These are phyloP conservation scores for Rutilus rutilus DNA, from an alignment of 2,113 vertebrate genomes.

Conservation along the genomic window DNA sequence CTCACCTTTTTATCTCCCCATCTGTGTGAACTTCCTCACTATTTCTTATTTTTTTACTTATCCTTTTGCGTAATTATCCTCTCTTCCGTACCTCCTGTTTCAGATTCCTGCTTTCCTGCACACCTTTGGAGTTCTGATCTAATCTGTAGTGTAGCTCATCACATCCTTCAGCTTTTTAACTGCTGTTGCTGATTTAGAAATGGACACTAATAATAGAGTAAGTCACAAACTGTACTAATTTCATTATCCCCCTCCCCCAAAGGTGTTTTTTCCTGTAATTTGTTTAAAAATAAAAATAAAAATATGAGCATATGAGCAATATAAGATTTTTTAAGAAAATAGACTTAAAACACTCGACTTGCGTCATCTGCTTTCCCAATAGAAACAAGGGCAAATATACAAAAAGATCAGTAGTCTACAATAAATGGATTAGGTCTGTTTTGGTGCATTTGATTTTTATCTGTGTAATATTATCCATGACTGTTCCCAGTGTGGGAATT, in stretches of 20 bases:
- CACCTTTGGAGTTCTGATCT: background rate
- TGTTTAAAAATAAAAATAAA: too few species aligned
- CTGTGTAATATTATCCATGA: background rate
- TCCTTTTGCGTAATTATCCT: background rate
- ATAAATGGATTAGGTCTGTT: background rate
- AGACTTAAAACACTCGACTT: background rate
- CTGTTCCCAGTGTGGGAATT: background rate
- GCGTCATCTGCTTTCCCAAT: background rate
- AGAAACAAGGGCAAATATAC: background rate
- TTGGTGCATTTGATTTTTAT: background rate
- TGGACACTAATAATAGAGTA: background rate
- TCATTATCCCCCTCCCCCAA: too few species aligned
- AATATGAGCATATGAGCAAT: too few species aligned
- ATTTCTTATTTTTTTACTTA: background rate
- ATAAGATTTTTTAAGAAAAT: background rate
- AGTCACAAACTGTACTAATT: background rate
- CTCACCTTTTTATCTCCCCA: background rate
- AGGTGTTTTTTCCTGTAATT: too few species aligned
- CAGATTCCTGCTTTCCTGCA: conserved; percentile 42
- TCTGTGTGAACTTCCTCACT: conserved; percentile 18
- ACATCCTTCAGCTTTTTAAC: background rate
- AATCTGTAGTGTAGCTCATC: background rate
- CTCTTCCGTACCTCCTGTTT: conserved; percentile 63
- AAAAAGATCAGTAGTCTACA: background rate
- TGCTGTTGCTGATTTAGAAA: background rate